phyloP scores from a whole-genome alignment of 2,888 invertebrate genomes.

The Mamestra brassicae region DNA sequence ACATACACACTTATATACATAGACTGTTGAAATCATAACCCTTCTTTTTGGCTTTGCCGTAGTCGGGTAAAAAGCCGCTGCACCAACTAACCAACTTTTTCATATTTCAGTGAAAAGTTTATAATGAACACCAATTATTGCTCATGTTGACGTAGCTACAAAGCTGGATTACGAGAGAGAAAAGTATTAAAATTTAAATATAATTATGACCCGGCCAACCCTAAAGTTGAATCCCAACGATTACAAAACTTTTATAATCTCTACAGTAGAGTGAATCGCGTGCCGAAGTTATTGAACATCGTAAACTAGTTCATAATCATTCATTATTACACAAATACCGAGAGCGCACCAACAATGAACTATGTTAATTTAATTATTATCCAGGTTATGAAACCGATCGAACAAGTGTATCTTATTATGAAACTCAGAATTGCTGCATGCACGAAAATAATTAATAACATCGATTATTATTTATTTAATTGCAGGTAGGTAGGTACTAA shows the following conservation, averaged over 20 bases:
- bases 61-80: too few species aligned
- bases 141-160: not conserved
- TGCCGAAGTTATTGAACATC: conserved; percentile 25
- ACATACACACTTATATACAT: too few species aligned
- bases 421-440: conserved; percentile 21
- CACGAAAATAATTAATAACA: conserved; percentile 35
- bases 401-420: conserved; percentile 28
- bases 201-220: not conserved
- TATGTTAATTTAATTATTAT: conserved; percentile 35
- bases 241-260: conserved; percentile 12
- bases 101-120: too few species aligned
- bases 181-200: not conserved
- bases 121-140: not conserved
- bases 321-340: conserved; percentile 32
- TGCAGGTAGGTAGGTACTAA: conserved; percentile 1
- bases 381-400: conserved; percentile 35
- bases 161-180: not conserved
- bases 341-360: conserved; percentile 27
- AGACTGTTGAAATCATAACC: too few species aligned
- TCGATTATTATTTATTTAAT: conserved; percentile 30
- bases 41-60: too few species aligned
- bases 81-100: too few species aligned
- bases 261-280: conserved; percentile 20
- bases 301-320: conserved; percentile 25
- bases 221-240: not conserved